phyloP scores from a whole-genome alignment of 2,888 invertebrate species.

The Agrilus mali region DNA sequence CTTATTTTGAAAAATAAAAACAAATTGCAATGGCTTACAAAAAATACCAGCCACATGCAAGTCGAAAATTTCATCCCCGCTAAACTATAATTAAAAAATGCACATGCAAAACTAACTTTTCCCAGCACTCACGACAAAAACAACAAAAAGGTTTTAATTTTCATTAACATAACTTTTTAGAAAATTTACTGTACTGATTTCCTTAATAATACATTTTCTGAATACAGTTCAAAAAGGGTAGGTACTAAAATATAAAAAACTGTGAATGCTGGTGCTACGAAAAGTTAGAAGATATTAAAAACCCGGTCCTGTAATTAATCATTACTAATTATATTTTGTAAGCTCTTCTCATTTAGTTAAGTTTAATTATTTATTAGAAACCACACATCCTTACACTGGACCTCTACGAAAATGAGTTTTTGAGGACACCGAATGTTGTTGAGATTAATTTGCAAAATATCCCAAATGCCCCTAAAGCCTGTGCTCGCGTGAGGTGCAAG shows the following conservation, averaged over 20 bases:
- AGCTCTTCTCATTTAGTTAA: no score
- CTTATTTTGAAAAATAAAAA: slow-evolving; percentile 19
- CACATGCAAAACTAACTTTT: slow-evolving; percentile 13
- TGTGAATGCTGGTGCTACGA: neutral
- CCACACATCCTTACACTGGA: no score
- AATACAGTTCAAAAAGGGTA: neutral
- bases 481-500: slow-evolving; percentile 35
- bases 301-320: no score
- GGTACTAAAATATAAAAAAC: neutral
- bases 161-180: neutral
- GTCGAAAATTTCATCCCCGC: slow-evolving; percentile 10
- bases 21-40: slow-evolving; percentile 29
- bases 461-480: slow-evolving; percentile 29
- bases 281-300: no score
- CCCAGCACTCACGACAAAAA: slow-evolving; percentile 1
- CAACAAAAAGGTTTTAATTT: neutral
- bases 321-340: no score
- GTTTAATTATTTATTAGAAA: no score
- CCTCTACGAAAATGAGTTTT: no score
- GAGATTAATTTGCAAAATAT: slow-evolving; percentile 26
- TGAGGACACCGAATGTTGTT: slow-evolving; percentile 29
- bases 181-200: neutral
- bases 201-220: no score
- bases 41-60: slow-evolving; percentile 25
- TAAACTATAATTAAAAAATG: slow-evolving; percentile 13